Conservation (phyloP, 2,797 vertebrate species). For the Peromyscus melanophrys region DNA sequence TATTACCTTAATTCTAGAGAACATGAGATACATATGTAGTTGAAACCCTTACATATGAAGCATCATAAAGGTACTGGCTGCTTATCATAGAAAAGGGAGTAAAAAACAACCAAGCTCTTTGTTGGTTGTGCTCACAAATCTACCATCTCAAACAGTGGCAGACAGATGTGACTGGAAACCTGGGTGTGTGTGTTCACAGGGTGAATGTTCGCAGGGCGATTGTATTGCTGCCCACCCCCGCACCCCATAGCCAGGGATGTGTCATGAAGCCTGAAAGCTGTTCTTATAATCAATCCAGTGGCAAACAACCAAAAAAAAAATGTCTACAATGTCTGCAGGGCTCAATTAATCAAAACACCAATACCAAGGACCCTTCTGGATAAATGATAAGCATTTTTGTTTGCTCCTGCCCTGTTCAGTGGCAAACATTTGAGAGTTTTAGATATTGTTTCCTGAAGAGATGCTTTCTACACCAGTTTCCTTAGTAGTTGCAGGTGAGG, state of each 20-base stretch:
- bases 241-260: background rate
- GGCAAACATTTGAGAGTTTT: constrained; percentile 19
- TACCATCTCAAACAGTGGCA: background rate
- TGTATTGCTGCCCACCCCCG: fast-evolving
- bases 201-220: background rate
- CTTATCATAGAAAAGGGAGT: background rate
- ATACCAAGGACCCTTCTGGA: background rate
- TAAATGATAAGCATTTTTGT: background rate
- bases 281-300: background rate
- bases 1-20: constrained; percentile 19
- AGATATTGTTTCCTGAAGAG: background rate
- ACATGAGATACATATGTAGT: background rate
- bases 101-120: background rate
- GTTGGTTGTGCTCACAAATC: background rate
- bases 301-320: background rate
- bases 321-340: background rate
- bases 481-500: background rate
- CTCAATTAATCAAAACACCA: background rate
- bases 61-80: background rate
- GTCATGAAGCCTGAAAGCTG: background rate
- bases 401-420: constrained; percentile 10
- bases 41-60: constrained; percentile 23
- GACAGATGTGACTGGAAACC: background rate
- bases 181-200: background rate
- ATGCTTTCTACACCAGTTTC: background rate